Evolutionary conservation across 2,888 invertebrate species (phyloP), one percentile per base, ranked within the genome.

Genomic region (Synanthedon myopaeformis): DNA sequence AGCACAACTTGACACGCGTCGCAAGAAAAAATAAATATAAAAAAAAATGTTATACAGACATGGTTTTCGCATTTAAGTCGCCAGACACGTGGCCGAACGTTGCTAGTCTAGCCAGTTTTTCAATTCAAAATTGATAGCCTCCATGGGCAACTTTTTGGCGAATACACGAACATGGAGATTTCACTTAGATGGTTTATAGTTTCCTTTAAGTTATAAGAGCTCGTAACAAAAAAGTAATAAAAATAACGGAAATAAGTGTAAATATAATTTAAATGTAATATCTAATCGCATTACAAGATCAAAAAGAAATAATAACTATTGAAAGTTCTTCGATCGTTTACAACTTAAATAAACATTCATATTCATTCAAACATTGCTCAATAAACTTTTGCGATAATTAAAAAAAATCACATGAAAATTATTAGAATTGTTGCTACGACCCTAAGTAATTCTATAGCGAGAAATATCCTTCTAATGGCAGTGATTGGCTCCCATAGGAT

Each of bases 1-100:
- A 74, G 83, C 87, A 81, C 84, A 85, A 83, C 86, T 82, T 81
- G 87, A 85, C 87, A 85, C 86, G 85, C 81, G 84, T 70, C 72
- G 63, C 60, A 61, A 70, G 72, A 81, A 77, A 82, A 79, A 81
- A 78, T 74, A 70, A 77, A 74, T 75, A 69, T n/a, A 76, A 80
- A 80, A 23, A 23, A 81, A 81, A 73, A 70, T 62, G 73, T 74
- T 69, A 76, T 67, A 69, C 70, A 68, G 72, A 86, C 84, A 84
- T 67, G 76, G 74, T 66, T 83, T 82, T 83, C 72, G 73, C 82
- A 82, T 85, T 82, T 79, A 68, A 77, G 66, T 64, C 61, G 64
- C 54, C 58, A 57, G 74, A 66, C 80, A 78, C 76, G 72, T 67
- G 72, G 67, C 71, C 61, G 57, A 61, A 67, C 64, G 66, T 66